Evolutionary conservation across 2,888 invertebrate genomes (phyloP), one percentile per base, ranked within the genome.

Genomic region (Patella depressa): DNA sequence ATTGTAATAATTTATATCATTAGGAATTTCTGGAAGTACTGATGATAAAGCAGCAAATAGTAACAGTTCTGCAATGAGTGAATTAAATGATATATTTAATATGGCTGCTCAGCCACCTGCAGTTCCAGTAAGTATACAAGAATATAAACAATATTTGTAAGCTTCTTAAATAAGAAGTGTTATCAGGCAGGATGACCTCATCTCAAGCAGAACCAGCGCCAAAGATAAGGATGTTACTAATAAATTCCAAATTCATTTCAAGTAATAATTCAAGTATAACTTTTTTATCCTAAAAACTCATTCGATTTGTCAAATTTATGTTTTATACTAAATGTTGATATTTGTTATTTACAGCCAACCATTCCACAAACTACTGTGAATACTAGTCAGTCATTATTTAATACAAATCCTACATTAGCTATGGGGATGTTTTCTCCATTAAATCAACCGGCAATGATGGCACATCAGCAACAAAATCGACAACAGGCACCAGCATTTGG

Each of bases 71-170:
- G 74, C 53, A 45, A 53, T 74, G 19, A 74, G 65, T 75, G 85
- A 85, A 54, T 77, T 85, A 14, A 82, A 84, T 78, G 82, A 84
- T 34, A 79, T 85, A 73, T 85, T 85, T 78, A 73, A 80, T 72
- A 72, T 83, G 57, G 34, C 81, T 73, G 53, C 80, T 29, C 77
- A 79, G 17, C 78, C 19, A 24, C 12, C 65, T 9, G 45, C 45
- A 45, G 45, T 45, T 45, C 45, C 45, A 45, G 45, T 45, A 45
- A 45, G 45, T 45, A 45, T 45, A 45, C 45, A 45, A 45, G 9
- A 45, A 1, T 45, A 45, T 45, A 45, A 45, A 45, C 9, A 45
- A 45, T 45, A 45, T 45, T 45, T 45, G 7, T 9, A 9, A 9
- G 45, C 9, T 45, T 45, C 9, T 45, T 9, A 45, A 9, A 45